Conservation (phyloP, 2,113 vertebrate species). For the Rhynchomys soricoides region DNA sequence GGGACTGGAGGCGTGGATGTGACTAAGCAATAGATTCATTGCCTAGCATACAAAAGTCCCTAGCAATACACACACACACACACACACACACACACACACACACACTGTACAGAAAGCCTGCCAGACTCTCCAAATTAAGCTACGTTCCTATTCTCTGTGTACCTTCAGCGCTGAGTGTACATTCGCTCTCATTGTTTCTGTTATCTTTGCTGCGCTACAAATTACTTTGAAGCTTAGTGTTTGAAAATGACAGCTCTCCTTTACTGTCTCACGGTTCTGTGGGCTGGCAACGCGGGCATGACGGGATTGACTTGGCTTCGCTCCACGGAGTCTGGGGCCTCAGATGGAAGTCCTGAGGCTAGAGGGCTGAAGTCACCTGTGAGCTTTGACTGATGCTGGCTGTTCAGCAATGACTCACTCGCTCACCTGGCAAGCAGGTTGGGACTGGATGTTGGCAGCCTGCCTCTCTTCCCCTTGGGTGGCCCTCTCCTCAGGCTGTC, state of each 20-base stretch:
- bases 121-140: background rate
- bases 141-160: background rate
- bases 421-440: background rate
- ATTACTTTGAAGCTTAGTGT: background rate
- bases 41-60: background rate
- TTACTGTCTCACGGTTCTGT: background rate
- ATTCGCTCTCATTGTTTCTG: background rate
- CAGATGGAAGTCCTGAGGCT: slow-evolving; percentile 26
- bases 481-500: background rate
- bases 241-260: slow-evolving; percentile 7
- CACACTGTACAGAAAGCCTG: background rate
- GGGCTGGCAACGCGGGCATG: background rate
- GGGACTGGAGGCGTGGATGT: background rate
- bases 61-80: background rate
- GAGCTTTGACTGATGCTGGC: slow-evolving; percentile 15
- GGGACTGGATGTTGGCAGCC: background rate
- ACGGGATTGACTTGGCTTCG: background rate
- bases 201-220: slow-evolving; percentile 1
- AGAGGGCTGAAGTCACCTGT: slow-evolving; percentile 27
- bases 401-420: slow-evolving; percentile 29
- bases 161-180: background rate
- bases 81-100: background rate
- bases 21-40: background rate
- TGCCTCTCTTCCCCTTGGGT: background rate
- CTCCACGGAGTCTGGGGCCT: slow-evolving; percentile 21